Conservation (phyloP, 2,797 vertebrate species). For the Chromis chromis region DNA sequence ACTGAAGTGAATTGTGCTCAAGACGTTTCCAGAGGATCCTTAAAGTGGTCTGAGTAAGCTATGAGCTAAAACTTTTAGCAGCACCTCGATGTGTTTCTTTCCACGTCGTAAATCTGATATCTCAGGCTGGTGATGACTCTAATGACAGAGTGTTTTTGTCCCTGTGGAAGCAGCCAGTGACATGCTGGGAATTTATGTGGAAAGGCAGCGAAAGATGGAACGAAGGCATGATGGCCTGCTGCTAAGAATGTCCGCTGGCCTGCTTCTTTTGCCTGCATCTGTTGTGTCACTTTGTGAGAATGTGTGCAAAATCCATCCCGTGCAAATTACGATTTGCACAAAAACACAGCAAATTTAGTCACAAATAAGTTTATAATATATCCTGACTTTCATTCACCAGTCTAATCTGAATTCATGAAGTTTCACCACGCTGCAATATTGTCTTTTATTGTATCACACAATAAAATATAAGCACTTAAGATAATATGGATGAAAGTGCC, state of each 20-base stretch:
- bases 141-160: constrained; percentile 52
- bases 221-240: constrained; percentile 25
- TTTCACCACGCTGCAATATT: too few species aligned
- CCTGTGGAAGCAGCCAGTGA: constrained; percentile 57
- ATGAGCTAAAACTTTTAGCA: constrained; percentile 55
- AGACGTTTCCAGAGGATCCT: constrained; percentile 62
- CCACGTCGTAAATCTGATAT: constrained; percentile 77
- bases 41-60: constrained; percentile 54
- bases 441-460: not conserved
- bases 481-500: not conserved
- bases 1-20: constrained; percentile 37
- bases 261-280: constrained; percentile 21
- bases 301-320: constrained; percentile 9
- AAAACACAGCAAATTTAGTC: not conserved
- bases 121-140: constrained; percentile 61
- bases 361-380: not conserved
- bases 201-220: constrained; percentile 57
- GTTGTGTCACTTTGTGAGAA: constrained; percentile 29
- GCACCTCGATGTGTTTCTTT: constrained; percentile 70
- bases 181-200: constrained; percentile 65
- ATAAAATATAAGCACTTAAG: not conserved
- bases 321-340: not conserved
- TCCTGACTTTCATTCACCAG: too few species aligned
- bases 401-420: too few species aligned
- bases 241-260: constrained; percentile 17